Evolutionary conservation across 2,113 vertebrate genomes (phyloP), one percentile per base, ranked within the genome.

Genomic region (Micronisus gabar): DNA sequence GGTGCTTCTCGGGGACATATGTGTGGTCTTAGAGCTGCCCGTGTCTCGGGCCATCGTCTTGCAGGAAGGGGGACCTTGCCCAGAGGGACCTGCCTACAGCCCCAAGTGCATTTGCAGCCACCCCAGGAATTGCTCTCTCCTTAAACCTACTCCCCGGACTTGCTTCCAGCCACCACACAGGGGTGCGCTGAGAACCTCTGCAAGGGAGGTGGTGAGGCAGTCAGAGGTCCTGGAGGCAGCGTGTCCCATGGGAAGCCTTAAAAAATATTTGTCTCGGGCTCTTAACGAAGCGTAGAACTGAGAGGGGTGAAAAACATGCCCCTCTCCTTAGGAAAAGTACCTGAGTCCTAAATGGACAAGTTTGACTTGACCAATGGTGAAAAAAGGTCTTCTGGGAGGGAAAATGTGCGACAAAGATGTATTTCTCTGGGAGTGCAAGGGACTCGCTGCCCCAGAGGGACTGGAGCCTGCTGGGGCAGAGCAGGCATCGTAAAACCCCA

Each of bases 281-380:
- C 45, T 45, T 20, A 34, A 23, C 10, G 0, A 29, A 62, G 29
- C 2, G 7, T 12, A 7, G 66, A 63, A 7, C 47, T 5, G 7
- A 26, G 71, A 20, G 12, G 25, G 65, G 34, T 40, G 48, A 47
- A 38, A 38, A 32, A 67, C 0, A 0, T 3, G 4, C n/a, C 30
- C 1, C 38, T 2, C 18, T 29, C 83, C 76, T 47, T 59, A 19
- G 18, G 48, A 61, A 30, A 6, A 0, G 0, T 9, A 7, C 27
- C 68, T 1, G 18, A 84, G 55, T 71, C 79, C 81, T 26, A 3
- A 15, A 14, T 3, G 36, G 29, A 32, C 11, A 6, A 3, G 2
- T 63, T 13, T 16, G 48, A 7, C 15, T 13, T 19, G 63, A 19
- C 17, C 41, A 16, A 7, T 0, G 13, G 25, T 19, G 25, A 29